Evolutionary conservation across 2,888 invertebrate species (phyloP).

Genomic region (Mactromeris polynyma): DNA sequence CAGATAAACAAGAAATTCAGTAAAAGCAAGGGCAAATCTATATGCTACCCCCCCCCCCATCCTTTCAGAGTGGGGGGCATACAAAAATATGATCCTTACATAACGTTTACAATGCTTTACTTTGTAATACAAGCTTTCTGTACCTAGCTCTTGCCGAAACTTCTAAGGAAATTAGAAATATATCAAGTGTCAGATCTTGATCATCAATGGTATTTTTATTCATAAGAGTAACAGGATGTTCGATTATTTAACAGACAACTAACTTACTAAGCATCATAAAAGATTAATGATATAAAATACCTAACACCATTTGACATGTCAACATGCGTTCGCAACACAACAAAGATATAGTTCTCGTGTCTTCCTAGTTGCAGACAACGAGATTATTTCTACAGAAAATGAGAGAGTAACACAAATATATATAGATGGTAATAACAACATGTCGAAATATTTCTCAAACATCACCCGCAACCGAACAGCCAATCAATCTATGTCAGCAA

Average conservation of each 20-base stretch:
- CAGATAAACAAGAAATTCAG: too few species aligned
- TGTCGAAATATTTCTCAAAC: constrained; percentile 37
- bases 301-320: background rate
- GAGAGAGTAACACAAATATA: background rate
- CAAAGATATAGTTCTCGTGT: background rate
- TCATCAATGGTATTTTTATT: background rate
- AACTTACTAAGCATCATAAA: background rate
- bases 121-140: too few species aligned
- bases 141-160: background rate
- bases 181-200: background rate
- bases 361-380: background rate
- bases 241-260: background rate
- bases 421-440: constrained; percentile 23
- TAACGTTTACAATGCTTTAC: too few species aligned
- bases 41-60: too few species aligned
- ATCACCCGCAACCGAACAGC: constrained; percentile 9
- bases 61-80: too few species aligned
- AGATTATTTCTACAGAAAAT: background rate
- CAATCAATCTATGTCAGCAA: constrained; percentile 44
- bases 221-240: background rate
- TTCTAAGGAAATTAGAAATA: constrained; percentile 11
- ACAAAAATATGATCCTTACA: too few species aligned
- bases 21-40: too few species aligned
- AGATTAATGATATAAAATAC: background rate
- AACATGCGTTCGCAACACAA: background rate